Percentiles rank a stretch among this genome's conserved stretches.
phyloP scores from a whole-genome alignment of 2,113 vertebrate genomes.

The Ochotona curzoniae region DNA sequence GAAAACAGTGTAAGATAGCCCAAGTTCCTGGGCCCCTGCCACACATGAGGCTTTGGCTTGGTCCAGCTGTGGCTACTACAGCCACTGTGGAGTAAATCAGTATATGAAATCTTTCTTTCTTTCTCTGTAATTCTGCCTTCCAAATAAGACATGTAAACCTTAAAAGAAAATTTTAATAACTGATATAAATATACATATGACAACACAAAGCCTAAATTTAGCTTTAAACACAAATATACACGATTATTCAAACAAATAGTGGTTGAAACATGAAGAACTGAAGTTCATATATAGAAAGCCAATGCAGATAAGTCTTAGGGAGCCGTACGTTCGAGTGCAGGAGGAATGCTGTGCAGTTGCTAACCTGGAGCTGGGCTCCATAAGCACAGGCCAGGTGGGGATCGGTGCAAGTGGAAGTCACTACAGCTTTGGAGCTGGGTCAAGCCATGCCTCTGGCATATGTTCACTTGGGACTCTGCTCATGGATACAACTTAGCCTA shows the following conservation, averaged over 20 bases:
- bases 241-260: neutral
- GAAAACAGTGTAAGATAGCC: no score
- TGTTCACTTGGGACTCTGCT: neutral
- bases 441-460: neutral
- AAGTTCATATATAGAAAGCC: neutral
- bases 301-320: neutral
- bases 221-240: no score
- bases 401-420: neutral
- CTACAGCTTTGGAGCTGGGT: neutral
- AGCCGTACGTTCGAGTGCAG: neutral
- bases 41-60: no score
- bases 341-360: neutral
- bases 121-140: no score
- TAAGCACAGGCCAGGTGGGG: neutral
- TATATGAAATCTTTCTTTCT: no score
- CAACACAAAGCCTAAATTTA: constrained; percentile 13
- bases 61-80: no score
- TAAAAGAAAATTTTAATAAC: neutral
- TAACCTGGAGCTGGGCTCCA: neutral
- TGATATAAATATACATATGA: neutral
- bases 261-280: neutral
- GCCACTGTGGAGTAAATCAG: no score
- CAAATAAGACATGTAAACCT: neutral
- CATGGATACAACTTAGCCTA: neutral
- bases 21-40: neutral